phyloP scores from a whole-genome alignment of 2,797 vertebrate genomes.

The Anguilla obscura region DNA sequence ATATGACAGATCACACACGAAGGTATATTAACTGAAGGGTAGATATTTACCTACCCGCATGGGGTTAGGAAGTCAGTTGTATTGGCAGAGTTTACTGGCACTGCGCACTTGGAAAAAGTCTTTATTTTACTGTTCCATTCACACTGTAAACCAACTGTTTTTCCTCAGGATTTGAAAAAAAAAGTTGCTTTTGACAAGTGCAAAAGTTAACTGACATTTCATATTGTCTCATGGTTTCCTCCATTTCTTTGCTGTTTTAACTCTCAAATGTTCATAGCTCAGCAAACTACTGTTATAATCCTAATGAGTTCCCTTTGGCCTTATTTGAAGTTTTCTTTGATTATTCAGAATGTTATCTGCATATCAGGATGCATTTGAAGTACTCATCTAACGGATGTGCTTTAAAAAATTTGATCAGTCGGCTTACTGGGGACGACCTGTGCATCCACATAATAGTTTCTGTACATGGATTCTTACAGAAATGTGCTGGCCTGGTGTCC shows the following conservation, averaged over 20 bases:
- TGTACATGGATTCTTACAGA: not conserved
- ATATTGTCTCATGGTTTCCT: not conserved
- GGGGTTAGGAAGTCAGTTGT: not conserved
- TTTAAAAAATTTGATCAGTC: not conserved
- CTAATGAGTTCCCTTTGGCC: not conserved
- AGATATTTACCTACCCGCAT: not conserved
- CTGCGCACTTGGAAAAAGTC: not conserved
- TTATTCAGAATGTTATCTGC: not conserved
- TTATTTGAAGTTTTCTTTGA: not conserved
- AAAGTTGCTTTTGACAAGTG: not conserved
- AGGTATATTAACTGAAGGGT: not conserved
- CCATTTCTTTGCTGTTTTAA: not conserved
- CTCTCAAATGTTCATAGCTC: not conserved
- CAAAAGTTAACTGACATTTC: not conserved
- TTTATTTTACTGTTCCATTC: not conserved
- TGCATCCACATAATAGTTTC: not conserved
- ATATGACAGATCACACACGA: constrained; percentile 27
- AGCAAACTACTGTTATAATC: not conserved
- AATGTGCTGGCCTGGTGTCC: not conserved
- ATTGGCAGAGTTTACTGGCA: not conserved
- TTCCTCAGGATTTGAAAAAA: not conserved
- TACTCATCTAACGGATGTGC: not conserved
- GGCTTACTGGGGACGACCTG: not conserved
- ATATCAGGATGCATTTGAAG: not conserved
- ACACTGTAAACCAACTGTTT: not conserved